Conservation (phyloP, 2,113 vertebrate genomes). For the Spea multiplicata region DNA sequence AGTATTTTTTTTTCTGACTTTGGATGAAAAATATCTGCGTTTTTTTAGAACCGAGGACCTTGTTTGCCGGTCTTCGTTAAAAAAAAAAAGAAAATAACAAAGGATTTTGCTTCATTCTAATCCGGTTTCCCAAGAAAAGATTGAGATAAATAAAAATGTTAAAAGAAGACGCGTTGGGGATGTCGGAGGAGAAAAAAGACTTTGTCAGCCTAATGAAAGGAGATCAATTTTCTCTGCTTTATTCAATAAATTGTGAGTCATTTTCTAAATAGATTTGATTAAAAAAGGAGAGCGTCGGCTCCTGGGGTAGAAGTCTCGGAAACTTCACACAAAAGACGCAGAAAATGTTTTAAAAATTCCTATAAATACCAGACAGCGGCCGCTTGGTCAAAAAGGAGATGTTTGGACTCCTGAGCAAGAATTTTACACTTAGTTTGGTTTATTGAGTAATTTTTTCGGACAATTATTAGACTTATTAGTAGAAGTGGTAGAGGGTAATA, state of each 20-base stretch:
- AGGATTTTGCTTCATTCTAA: conserved; percentile 60
- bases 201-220: conserved; percentile 76
- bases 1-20: conserved; percentile 22
- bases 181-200: conserved; percentile 66
- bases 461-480: too few relatives aligned
- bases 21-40: background rate
- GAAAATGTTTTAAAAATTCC: conserved; percentile 49
- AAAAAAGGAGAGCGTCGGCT: conserved; percentile 67
- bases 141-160: conserved; percentile 75
- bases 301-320: conserved; percentile 56
- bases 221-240: conserved; percentile 71
- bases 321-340: conserved; percentile 55
- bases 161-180: conserved; percentile 71
- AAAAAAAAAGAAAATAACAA: conserved; percentile 51
- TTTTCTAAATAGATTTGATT: conserved; percentile 76
- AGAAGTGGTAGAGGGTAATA: too few relatives aligned
- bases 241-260: conserved; percentile 70
- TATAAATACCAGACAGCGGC: conserved; percentile 52
- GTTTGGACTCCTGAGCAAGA: conserved; percentile 51
- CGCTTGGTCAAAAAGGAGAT: conserved; percentile 50
- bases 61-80: conserved; percentile 21
- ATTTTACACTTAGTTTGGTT: conserved; percentile 50
- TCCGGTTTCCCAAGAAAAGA: conserved; percentile 60
- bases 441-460: background rate
- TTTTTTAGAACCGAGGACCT: background rate